Percentiles rank a stretch among this genome's conserved stretches.
Evolutionary conservation across 2,888 invertebrate genomes (phyloP).

Genomic region (Coleophora flavipennella): DNA sequence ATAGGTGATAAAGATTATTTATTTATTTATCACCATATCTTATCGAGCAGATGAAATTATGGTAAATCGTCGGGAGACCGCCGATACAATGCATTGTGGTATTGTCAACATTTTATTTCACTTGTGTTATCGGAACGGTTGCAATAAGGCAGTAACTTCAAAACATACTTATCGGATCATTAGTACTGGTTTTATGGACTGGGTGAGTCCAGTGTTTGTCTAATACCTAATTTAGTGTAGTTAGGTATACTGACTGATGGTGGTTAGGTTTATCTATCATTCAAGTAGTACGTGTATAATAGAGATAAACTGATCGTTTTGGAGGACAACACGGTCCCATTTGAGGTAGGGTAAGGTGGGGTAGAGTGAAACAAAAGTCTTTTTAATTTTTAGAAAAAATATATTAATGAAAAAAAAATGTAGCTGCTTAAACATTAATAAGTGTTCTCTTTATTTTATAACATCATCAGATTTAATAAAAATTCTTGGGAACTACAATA

Average conservation of each 20-base stretch:
- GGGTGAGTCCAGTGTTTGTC: slow-evolving; percentile 7
- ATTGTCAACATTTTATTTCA: slow-evolving; percentile 22
- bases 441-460: no score
- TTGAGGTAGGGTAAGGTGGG: no score
- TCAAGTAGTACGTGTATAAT: no score
- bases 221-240: slow-evolving; percentile 17
- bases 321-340: no score
- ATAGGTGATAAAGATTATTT: slow-evolving; percentile 22
- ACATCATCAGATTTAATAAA: no score
- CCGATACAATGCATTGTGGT: slow-evolving; percentile 33
- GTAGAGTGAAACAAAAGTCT: no score
- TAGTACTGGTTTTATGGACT: slow-evolving; percentile 11
- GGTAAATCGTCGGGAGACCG: slow-evolving; percentile 37
- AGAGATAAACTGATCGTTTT: no score
- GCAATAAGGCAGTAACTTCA: slow-evolving; percentile 28
- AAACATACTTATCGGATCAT: slow-evolving; percentile 29
- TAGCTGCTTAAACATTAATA: no score
- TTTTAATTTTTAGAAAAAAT: no score
- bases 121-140: slow-evolving; percentile 26
- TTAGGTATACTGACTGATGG: not conserved
- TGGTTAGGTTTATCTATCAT: not conserved
- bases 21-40: slow-evolving; percentile 23
- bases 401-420: no score
- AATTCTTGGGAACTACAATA: no score
- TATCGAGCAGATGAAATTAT: slow-evolving; percentile 47